Conservation (phyloP, 2,113 vertebrate species). For the Tachysurus vachellii region DNA sequence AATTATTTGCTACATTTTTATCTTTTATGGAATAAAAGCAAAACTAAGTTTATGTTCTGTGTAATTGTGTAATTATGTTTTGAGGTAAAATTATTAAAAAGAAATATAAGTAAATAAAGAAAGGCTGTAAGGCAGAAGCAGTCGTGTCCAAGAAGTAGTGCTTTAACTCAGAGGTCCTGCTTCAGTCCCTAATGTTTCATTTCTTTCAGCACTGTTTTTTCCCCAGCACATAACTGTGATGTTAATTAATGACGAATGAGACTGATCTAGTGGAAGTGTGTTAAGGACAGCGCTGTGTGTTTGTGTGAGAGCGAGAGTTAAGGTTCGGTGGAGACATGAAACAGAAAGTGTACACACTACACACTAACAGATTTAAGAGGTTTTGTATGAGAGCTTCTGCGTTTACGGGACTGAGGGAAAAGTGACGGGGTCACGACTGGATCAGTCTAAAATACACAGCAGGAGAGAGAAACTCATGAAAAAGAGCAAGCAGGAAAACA, state of each 20-base stretch:
- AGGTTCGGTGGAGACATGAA: constrained; percentile 1
- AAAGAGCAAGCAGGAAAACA: background rate
- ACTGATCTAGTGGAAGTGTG: background rate
- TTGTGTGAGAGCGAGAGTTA: background rate
- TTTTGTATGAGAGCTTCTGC: constrained; percentile 11
- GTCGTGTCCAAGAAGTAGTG: background rate
- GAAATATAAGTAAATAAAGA: background rate
- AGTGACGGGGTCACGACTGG: background rate
- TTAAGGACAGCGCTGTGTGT: background rate
- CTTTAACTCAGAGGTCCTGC: too few relatives aligned
- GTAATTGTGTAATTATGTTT: background rate
- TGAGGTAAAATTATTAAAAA: background rate
- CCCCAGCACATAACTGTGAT: background rate
- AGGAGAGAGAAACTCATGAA: background rate
- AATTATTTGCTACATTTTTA: background rate
- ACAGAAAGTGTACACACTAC: background rate
- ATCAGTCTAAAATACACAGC: constrained; percentile 8
- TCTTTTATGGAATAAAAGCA: background rate
- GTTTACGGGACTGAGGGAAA: constrained; percentile 15
- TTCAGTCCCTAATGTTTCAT: background rate
- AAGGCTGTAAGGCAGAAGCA: too few relatives aligned
- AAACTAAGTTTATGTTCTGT: background rate
- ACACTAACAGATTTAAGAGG: constrained; percentile 27
- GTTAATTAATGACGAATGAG: background rate
- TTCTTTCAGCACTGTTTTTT: background rate